Evolutionary conservation across 2,888 invertebrate genomes (phyloP).

Genomic region (Trachelus troglodyta): DNA sequence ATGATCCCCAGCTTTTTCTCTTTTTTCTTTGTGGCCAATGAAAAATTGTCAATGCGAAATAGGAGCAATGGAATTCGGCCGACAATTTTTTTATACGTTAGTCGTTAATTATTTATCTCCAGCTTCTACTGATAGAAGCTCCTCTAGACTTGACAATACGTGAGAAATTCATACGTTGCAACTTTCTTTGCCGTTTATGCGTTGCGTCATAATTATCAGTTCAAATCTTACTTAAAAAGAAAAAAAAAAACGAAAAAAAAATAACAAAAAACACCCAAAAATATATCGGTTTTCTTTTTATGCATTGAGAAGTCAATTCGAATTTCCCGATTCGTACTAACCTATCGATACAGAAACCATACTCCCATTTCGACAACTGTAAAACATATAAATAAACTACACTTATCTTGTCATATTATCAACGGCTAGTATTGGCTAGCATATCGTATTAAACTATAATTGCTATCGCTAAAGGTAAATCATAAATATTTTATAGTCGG

Average conservation of each 20-base stretch:
- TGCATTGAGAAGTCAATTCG: slow-evolving; percentile 25
- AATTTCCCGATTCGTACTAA: slow-evolving; percentile 47
- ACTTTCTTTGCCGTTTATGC: neutral
- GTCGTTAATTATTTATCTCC: neutral
- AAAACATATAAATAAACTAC: slow-evolving; percentile 40
- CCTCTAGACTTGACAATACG: neutral
- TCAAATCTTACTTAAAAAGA: neutral
- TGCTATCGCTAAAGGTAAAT: slow-evolving; percentile 18
- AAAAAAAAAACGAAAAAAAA: neutral
- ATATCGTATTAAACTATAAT: slow-evolving; percentile 14
- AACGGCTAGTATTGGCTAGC: slow-evolving; percentile 24
- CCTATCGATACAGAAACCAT: slow-evolving; percentile 1
- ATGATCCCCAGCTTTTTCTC: neutral
- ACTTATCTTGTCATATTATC: slow-evolving; percentile 35
- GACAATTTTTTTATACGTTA: neutral
- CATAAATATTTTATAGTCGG: slow-evolving; percentile 44
- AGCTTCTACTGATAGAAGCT: neutral
- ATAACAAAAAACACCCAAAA: neutral
- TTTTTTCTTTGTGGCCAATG: neutral
- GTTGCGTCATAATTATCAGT: neutral
- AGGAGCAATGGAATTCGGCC: neutral
- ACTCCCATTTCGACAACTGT: slow-evolving; percentile 27
- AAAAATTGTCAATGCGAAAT: neutral
- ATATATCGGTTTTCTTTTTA: neutral
- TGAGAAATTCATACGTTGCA: neutral